Base-by-base conservation (phyloP, 2,888 invertebrate genomes). In the Troilus luridus region DNA sequence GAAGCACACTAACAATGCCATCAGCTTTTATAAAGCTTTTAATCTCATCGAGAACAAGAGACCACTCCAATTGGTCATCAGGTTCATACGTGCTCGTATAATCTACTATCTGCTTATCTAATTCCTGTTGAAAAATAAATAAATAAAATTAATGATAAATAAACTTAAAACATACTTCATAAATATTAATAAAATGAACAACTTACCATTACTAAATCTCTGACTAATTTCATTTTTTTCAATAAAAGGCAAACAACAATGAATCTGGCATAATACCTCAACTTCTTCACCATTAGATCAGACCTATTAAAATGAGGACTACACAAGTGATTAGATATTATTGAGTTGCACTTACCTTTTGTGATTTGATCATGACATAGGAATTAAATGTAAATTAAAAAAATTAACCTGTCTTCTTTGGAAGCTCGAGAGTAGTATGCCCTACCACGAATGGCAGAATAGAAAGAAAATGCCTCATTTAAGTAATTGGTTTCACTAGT, bases 31-130 rank as follows among this genome's bases (percentile, higher is more conserved):
- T 97, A 95, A 99, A 99, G 91, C 98, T 97, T 94, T 98, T 98
- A 92, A 99, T 98, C 95, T 99, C 99, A 93, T 98, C 98, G 92
- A 99, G 95, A 2, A 99, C 98, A 92, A 98, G 95, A 89, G 97
- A 97, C 99, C 99, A 99, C 94, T 99, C 99, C 93, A 98, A 95
- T 94, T 98, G 98, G 94, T 99, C 99, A 93, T 98, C 98, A n/a
- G 99, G 98, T 94, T 98, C 98, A 94, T 99, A 99, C 27, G 98
- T 97, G 94, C 97, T 97, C 88, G 98, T 98, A 95, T 99, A 99
- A 94, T 99, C 98, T 94, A 98, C 97, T 93, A 99, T 98, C 95
- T 98, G 98, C 94, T 97, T 97, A 93, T 98, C 98, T 93, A 99
- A 95, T 95, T 99, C 99, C 94, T 97, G 93, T 60, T 81, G 21